Evolutionary conservation across 2,113 vertebrate species (phyloP).

Genomic region (Nothocercus nigrocapillus): DNA sequence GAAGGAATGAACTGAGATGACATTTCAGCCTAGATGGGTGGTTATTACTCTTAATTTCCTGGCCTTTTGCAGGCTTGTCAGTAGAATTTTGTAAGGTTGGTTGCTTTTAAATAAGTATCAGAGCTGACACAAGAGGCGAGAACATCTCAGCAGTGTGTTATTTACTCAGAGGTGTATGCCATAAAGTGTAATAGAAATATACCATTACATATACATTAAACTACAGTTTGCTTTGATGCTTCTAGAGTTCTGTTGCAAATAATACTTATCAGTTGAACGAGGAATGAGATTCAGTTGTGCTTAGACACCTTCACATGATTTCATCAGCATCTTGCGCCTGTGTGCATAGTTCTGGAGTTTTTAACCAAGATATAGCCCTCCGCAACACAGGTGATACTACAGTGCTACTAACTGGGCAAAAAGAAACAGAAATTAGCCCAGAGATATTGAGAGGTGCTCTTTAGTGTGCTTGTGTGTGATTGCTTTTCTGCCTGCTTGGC

Average conservation of each 20-base stretch:
- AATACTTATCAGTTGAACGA: neutral
- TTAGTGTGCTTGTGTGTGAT: neutral
- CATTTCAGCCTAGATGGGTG: neutral
- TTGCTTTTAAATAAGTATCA: constrained; percentile 23
- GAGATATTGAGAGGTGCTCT: neutral
- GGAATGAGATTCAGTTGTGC: neutral
- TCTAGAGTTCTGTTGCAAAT: neutral
- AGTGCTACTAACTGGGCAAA: neutral
- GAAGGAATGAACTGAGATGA: neutral
- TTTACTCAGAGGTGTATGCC: neutral
- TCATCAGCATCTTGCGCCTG: fast-evolving
- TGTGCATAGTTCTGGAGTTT: neutral
- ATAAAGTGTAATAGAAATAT: neutral
- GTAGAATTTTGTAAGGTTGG: neutral
- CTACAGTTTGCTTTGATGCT: constrained; percentile 1
- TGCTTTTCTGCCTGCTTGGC: neutral
- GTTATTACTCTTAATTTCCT: neutral
- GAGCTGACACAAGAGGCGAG: neutral
- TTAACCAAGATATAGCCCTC: neutral
- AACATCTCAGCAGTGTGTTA: neutral
- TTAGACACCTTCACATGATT: neutral
- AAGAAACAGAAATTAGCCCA: neutral
- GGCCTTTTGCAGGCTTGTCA: neutral
- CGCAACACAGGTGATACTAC: neutral
- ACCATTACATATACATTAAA: neutral